Evolutionary conservation across 1,140 invertebrate species (phyloP).

Genomic region (Hermetia illucens): DNA sequence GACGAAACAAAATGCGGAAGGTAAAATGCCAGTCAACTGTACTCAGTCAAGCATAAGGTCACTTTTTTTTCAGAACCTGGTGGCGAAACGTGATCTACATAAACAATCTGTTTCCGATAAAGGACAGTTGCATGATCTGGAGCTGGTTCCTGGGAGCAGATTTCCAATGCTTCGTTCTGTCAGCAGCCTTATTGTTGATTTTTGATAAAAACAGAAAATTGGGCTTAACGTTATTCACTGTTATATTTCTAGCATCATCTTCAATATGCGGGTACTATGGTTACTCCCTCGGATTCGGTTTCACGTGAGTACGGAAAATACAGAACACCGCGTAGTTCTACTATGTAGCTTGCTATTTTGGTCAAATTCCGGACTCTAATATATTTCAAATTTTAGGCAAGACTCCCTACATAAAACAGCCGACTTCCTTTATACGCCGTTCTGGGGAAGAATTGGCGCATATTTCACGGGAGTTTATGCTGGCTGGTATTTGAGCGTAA

Average conservation of each 20-base stretch:
- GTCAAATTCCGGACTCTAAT: too few species aligned
- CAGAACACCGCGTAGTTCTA: too few species aligned
- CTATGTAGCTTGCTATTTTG: too few species aligned
- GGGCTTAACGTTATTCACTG: constrained; percentile 1
- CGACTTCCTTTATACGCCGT: constrained; percentile 31
- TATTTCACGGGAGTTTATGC: constrained; percentile 34
- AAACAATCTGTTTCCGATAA: constrained; percentile 34
- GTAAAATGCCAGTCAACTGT: constrained; percentile 13
- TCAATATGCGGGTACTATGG: neutral
- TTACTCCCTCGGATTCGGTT: neutral
- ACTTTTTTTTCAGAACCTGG: constrained; percentile 26
- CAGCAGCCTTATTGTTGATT: constrained; percentile 29
- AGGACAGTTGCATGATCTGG: constrained; percentile 49
- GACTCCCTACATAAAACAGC: constrained; percentile 28
- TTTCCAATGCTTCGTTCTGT: constrained; percentile 53
- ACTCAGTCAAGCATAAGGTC: neutral
- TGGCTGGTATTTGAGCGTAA: constrained; percentile 25
- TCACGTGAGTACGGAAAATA: too few species aligned
- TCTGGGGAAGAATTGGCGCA: constrained; percentile 35
- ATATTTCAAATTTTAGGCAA: too few species aligned
- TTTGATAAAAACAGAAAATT: constrained; percentile 10
- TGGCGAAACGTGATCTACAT: constrained; percentile 42
- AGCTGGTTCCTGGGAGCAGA: constrained; percentile 67
- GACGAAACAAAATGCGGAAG: constrained; percentile 30
- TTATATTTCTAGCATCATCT: constrained; percentile 3